These are phyloP conservation scores for Diarsia dahlii DNA, from an alignment of 2,888 invertebrate species.

Conservation along the genomic window DNA sequence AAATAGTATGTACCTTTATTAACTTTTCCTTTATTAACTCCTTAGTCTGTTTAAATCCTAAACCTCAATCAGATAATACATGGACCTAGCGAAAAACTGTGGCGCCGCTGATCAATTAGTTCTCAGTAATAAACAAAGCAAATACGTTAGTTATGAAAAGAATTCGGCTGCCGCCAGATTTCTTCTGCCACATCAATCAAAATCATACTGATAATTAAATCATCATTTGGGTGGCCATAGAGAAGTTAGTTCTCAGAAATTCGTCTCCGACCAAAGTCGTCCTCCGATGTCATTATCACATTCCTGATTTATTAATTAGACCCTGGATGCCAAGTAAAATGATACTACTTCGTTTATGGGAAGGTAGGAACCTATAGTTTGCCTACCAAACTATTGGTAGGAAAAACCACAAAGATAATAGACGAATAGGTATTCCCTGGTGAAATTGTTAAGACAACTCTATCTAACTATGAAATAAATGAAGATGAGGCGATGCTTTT, in stretches of 20 bases:
- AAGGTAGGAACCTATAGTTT: constrained; percentile 8
- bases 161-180: constrained; percentile 86
- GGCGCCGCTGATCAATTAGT: constrained; percentile 89
- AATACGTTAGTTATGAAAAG: constrained; percentile 87
- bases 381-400: constrained; percentile 26
- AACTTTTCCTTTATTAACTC: background rate
- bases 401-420: constrained; percentile 15
- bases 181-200: constrained; percentile 90
- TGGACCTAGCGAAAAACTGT: constrained; percentile 81
- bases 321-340: constrained; percentile 68
- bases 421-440: background rate
- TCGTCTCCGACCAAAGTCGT: constrained; percentile 67
- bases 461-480: background rate
- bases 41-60: constrained; percentile 46
- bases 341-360: constrained; percentile 24
- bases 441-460: background rate
- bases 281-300: constrained; percentile 86
- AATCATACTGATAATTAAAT: constrained; percentile 91
- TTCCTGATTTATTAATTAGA: constrained; percentile 90
- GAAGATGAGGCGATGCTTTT: background rate
- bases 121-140: constrained; percentile 89
- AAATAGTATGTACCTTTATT: background rate
- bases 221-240: constrained; percentile 91
- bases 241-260: constrained; percentile 86
- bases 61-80: constrained; percentile 55